phyloP scores from a whole-genome alignment of 2,113 vertebrate genomes.

The Alces alces region DNA sequence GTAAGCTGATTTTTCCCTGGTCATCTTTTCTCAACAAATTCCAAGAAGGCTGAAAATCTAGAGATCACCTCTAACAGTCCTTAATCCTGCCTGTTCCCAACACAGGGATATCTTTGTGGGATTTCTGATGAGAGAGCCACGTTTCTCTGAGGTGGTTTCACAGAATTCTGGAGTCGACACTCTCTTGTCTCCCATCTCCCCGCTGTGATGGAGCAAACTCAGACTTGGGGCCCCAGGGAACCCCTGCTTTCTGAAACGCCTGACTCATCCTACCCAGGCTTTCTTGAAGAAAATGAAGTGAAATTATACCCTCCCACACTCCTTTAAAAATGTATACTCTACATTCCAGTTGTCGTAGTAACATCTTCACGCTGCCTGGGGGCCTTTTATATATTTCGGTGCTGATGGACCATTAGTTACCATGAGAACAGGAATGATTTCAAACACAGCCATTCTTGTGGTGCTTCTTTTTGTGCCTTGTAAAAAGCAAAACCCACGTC shows the following conservation, averaged over 20 bases:
- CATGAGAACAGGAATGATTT: constrained; percentile 61
- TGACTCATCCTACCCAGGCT: constrained; percentile 11
- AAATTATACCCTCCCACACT: constrained; percentile 41
- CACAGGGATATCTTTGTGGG: background rate
- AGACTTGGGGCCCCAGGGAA: background rate
- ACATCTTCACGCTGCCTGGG: constrained; percentile 4
- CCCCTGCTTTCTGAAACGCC: background rate
- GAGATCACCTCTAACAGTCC: background rate
- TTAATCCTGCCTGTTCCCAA: background rate
- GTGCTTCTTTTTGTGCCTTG: background rate
- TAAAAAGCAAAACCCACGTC: background rate
- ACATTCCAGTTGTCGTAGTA: constrained; percentile 60
- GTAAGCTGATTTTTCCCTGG: background rate
- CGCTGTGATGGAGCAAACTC: background rate
- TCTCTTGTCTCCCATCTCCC: background rate
- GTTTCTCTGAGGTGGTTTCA: background rate
- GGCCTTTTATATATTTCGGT: constrained; percentile 37
- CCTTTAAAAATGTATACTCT: constrained; percentile 31
- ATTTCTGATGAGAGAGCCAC: background rate
- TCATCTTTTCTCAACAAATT: constrained; percentile 7
- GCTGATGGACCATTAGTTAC: constrained; percentile 47
- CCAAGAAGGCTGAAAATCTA: background rate
- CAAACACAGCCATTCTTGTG: background rate
- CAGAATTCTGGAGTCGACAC: background rate
- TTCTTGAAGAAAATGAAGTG: constrained; percentile 33